Evolutionary conservation across 2,888 invertebrate species (phyloP), one percentile per base, ranked within the genome.

Genomic region (Callyntrura sp.): DNA sequence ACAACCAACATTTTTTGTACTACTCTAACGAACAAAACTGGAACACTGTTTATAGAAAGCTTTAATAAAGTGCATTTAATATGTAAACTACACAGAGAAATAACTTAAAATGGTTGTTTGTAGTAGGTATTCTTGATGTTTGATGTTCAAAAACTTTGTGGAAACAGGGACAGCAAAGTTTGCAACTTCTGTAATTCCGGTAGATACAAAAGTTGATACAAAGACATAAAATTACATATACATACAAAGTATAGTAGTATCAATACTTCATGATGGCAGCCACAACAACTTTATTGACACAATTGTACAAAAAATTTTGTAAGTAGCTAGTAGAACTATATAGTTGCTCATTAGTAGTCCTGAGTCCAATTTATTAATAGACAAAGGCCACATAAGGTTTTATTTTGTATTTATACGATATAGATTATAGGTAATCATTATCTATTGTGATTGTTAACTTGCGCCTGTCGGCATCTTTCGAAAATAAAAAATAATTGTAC

Each of bases 321-420:
- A 68, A 12, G n/a, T 17, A 35, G 23, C 23, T 73, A 73, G 73
- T 73, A 73, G 73, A 17, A 73, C 73, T 48, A 73, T 45, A 45
- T 35, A 20, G 20, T 45, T 70, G 48, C 23, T 68, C 35, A 35
- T 35, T 8, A 12, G 73, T 73, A 73, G 85, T 85, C 85, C 85
- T 85, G 85, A 85, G 73, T 85, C 73, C 14, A 60, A 73, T 85
- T 73, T 51, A 23, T 57, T 85, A n/a, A n/a, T n/a, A n/a, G 85
- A 85, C 85, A 85, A 84, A 85, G 85, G 85, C 85, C 85, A 85
- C 73, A 25, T 68, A 28, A 23, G 28, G 45, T 51, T 68, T 35
- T 65, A 43, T 12, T 82, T 82, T 82, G 43, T 62, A 83, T 51
- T 28, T n/a, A 28, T 45, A 45, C 12, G 4, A 62, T 82, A 20